Conservation (phyloP, 2,888 invertebrate genomes). For the Serripes groenlandicus region DNA sequence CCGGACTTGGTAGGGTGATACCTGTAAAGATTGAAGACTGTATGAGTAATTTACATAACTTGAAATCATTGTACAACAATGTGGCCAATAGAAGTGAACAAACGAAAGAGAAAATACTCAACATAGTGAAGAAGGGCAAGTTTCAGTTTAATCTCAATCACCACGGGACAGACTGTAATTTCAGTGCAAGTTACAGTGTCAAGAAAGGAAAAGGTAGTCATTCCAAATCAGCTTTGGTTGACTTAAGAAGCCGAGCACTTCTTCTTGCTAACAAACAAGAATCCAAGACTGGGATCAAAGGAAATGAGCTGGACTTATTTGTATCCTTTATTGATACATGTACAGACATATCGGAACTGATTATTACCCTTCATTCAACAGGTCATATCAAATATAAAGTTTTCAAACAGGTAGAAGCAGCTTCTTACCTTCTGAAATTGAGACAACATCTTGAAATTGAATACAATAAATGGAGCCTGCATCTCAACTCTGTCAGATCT, state of each 20-base stretch:
- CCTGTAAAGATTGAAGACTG: slow-evolving; percentile 67
- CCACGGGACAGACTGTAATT: slow-evolving; percentile 29
- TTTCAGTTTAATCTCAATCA: slow-evolving; percentile 54
- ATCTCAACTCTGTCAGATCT: slow-evolving; percentile 39
- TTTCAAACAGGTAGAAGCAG: slow-evolving; percentile 7
- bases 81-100: slow-evolving; percentile 74
- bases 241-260: slow-evolving; percentile 70
- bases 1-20: slow-evolving; percentile 25
- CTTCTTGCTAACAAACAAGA: slow-evolving; percentile 61
- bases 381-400: slow-evolving; percentile 55
- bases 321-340: slow-evolving; percentile 44
- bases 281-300: slow-evolving; percentile 22
- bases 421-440: slow-evolving; percentile 13
- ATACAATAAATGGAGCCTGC: slow-evolving; percentile 51
- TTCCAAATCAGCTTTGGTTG: slow-evolving; percentile 42
- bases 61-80: slow-evolving; percentile 70
- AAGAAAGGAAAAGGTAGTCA: not conserved
- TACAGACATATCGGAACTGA: slow-evolving; percentile 42
- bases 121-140: slow-evolving; percentile 58
- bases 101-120: slow-evolving; percentile 69
- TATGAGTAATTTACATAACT: slow-evolving; percentile 64
- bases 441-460: slow-evolving; percentile 20
- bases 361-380: slow-evolving; percentile 32
- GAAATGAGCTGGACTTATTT: slow-evolving; percentile 38
- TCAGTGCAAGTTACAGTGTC: slow-evolving; percentile 14